Evolutionary conservation across 2,113 vertebrate species (phyloP).

Genomic region (Butastur rufipennis): DNA sequence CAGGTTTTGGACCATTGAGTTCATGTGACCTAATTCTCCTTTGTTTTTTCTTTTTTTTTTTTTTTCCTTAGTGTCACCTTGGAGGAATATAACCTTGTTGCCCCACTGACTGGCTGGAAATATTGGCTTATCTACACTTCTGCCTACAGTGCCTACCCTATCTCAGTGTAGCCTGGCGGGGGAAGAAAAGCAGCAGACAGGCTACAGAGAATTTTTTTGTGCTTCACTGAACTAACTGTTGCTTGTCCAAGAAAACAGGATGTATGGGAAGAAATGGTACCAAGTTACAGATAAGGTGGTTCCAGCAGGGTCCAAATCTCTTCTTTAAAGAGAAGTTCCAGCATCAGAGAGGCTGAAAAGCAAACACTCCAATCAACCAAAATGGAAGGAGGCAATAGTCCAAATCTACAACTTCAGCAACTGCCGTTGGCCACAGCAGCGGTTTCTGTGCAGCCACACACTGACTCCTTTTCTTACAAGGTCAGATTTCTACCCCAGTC

Average conservation of each 20-base stretch:
- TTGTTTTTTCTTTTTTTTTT: not conserved
- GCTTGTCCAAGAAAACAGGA: not conserved
- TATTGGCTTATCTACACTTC: not conserved
- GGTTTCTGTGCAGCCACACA: slow-evolving; percentile 8
- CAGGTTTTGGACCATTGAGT: not conserved
- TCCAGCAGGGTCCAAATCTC: not conserved
- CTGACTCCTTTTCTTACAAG: slow-evolving; percentile 78
- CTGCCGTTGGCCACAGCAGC: slow-evolving; percentile 48
- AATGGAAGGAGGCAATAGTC: slow-evolving; percentile 68
- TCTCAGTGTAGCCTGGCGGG: not conserved
- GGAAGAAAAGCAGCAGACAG: not conserved
- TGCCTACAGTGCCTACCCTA: not conserved
- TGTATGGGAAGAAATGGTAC: slow-evolving; percentile 11
- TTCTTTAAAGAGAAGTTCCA: not conserved
- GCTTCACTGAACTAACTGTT: not conserved
- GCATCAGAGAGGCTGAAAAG: not conserved
- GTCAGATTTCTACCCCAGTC: slow-evolving; percentile 32
- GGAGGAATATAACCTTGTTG: not conserved
- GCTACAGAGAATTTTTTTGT: not conserved
- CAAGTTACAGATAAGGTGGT: not conserved
- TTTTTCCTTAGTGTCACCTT: not conserved
- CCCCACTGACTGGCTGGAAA: not conserved
- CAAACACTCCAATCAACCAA: not conserved
- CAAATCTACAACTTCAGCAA: slow-evolving; percentile 62
- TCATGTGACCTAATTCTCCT: not conserved